phyloP scores from a whole-genome alignment of 2,888 invertebrate genomes.

The Scaeva pyrastri region DNA sequence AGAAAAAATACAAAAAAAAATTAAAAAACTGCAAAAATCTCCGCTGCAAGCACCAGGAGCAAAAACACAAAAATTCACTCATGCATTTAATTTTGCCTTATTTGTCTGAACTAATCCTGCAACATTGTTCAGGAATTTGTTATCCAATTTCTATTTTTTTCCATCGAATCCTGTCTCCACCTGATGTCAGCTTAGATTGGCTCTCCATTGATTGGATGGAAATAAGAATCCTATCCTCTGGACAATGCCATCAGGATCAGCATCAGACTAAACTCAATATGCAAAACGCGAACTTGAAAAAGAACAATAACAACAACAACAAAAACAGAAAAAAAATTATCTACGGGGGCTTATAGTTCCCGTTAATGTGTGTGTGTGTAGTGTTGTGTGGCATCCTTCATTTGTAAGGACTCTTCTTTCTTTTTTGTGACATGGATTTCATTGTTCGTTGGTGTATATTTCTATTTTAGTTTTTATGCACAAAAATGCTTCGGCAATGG shows the following conservation, averaged over 20 bases:
- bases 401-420: background rate
- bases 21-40: too few relatives aligned
- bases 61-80: background rate
- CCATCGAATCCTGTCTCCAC: background rate
- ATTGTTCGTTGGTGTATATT: background rate
- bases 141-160: conserved; percentile 7
- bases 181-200: conserved; percentile 20
- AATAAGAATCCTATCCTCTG: conserved; percentile 5
- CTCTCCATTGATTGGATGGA: conserved; percentile 18
- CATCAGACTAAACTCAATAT: background rate
- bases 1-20: too few relatives aligned
- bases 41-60: background rate
- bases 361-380: background rate
- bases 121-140: conserved; percentile 1
- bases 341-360: background rate
- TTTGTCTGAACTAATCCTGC: conserved; percentile 16
- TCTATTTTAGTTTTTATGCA: background rate
- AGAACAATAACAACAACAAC: too few relatives aligned
- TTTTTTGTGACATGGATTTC: background rate
- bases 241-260: background rate
- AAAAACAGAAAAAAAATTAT: background rate
- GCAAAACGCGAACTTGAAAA: conserved; percentile 7
- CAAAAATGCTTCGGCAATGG: background rate
- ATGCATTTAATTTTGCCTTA: conserved; percentile 8
- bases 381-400: background rate